A percentile compares a stretch with the other conserved stretches of the same genome.
These are phyloP conservation scores for Chloebia gouldiae DNA, from an alignment of 2,113 vertebrate genomes.

Conservation along the genomic window DNA sequence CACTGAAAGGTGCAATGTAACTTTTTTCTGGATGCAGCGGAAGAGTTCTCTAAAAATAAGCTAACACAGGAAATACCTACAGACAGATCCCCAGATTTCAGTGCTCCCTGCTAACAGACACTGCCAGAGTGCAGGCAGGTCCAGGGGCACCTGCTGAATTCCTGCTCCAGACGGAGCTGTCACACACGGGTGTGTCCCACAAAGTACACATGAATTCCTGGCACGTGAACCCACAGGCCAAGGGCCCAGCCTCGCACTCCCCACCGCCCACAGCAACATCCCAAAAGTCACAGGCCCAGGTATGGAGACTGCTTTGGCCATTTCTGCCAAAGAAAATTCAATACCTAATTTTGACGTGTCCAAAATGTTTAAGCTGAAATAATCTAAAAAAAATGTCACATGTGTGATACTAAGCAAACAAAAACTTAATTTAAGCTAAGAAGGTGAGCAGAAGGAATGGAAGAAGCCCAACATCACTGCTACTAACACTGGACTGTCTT, in stretches of 20 bases:
- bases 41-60: not conserved
- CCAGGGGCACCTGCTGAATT: not conserved
- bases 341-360: not conserved
- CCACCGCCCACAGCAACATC: not conserved
- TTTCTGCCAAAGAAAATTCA: not conserved
- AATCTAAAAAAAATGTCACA: not conserved
- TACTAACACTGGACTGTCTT: too few relatives aligned
- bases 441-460: not conserved
- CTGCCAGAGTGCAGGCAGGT: not conserved
- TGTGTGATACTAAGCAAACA: not conserved
- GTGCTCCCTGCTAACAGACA: not conserved
- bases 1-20: not conserved
- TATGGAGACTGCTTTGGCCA: rapidly evolving
- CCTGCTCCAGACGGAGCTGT: not conserved
- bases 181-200: not conserved
- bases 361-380: not conserved
- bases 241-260: not conserved
- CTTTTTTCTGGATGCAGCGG: not conserved
- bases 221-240: rapidly evolving
- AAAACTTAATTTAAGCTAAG: not conserved
- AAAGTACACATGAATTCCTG: not conserved
- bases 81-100: not conserved
- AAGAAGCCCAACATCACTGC: not conserved
- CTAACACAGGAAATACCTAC: not conserved
- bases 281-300: not conserved